phyloP scores from a whole-genome alignment of 1,140 invertebrate genomes.

The Samia ricini region DNA sequence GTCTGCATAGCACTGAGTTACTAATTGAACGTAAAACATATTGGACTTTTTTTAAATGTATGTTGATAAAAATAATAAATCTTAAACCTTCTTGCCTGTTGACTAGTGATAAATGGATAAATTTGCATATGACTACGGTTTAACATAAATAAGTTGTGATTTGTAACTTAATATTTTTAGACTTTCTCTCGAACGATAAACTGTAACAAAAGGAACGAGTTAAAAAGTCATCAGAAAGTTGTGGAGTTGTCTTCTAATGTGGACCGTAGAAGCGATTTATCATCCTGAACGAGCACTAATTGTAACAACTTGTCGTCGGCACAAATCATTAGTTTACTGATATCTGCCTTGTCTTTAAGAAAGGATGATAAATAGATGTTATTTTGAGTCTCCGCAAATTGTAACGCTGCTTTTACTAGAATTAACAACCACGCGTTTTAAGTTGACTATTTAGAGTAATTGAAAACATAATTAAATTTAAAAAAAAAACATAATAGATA shows the following conservation, averaged over 20 bases:
- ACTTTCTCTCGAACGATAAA: slow-evolving; percentile 19
- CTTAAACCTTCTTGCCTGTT: not conserved
- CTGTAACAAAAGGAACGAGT: slow-evolving; percentile 22
- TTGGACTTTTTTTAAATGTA: not conserved
- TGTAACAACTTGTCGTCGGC: slow-evolving; percentile 23
- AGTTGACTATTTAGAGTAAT: too few species aligned
- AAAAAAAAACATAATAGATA: too few species aligned
- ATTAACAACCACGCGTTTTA: not conserved
- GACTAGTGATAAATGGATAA: not conserved
- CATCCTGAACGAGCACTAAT: slow-evolving; percentile 23
- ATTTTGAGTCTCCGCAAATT: not conserved
- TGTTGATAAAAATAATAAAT: not conserved
- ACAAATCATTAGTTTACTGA: not conserved
- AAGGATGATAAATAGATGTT: not conserved
- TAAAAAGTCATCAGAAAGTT: slow-evolving; percentile 22
- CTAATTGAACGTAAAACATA: too few species aligned
- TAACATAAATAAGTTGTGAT: not conserved
- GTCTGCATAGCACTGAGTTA: too few species aligned
- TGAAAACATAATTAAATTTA: too few species aligned
- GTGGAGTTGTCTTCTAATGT: slow-evolving; percentile 12
- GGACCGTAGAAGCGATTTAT: slow-evolving; percentile 19
- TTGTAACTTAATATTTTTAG: not conserved
- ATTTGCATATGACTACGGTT: not conserved
- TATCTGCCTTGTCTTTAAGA: not conserved
- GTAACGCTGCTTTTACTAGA: not conserved